These are phyloP conservation scores for Drosophila prostipennis DNA, from an alignment of 2,888 invertebrate genomes.

Conservation along the genomic window DNA sequence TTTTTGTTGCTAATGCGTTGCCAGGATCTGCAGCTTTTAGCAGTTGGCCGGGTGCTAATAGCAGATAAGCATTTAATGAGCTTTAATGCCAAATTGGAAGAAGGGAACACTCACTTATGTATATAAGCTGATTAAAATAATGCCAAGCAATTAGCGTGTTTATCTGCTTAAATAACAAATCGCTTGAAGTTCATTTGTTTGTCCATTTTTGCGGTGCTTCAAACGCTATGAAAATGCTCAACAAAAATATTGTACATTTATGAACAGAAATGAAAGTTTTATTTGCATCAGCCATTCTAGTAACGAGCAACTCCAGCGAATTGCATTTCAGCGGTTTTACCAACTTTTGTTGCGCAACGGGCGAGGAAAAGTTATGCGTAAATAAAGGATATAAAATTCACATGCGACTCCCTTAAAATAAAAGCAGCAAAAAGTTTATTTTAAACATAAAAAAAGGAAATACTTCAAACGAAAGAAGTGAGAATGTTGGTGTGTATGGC, in stretches of 20 bases:
- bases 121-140: conserved; percentile 65
- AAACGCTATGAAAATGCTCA: neutral
- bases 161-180: conserved; percentile 53
- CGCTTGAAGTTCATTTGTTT: conserved; percentile 18
- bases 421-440: conserved; percentile 24
- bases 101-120: neutral
- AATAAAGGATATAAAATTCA: conserved; percentile 42
- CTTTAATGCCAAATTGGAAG: conserved; percentile 69
- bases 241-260: conserved; percentile 21
- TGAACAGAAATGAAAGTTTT: conserved; percentile 21
- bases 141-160: conserved; percentile 51
- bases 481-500: neutral
- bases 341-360: conserved; percentile 1
- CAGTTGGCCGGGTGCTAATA: conserved; percentile 75
- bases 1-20: conserved; percentile 39
- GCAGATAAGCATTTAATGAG: conserved; percentile 79
- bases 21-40: conserved; percentile 54
- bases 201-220: neutral
- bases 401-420: conserved; percentile 14
- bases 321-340: conserved; percentile 23
- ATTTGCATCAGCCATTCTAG: conserved; percentile 19
- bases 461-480: conserved; percentile 1
- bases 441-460: neutral
- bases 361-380: conserved; percentile 35
- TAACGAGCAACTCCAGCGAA: conserved; percentile 6